These are phyloP conservation scores for Malurus alboscapulatus DNA, from an alignment of 2,113 vertebrate species.

Conservation along the genomic window DNA sequence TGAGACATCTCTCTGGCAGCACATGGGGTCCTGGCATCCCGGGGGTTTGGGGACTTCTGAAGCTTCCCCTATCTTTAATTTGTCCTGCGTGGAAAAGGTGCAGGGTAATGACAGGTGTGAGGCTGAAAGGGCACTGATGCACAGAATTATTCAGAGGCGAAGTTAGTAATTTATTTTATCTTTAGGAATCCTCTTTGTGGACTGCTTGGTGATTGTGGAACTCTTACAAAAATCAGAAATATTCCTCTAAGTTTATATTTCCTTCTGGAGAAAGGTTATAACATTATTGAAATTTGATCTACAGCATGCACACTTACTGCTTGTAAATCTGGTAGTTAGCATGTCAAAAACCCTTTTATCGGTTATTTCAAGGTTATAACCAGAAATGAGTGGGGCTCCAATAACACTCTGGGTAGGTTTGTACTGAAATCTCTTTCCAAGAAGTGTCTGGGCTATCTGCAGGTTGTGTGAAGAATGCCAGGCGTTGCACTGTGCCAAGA, in stretches of 20 bases:
- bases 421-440: background rate
- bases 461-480: background rate
- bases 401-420: background rate
- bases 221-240: background rate
- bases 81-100: background rate
- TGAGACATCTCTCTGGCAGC: conserved; percentile 20
- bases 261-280: background rate
- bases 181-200: background rate
- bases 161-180: background rate
- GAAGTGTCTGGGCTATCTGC: background rate
- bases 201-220: background rate
- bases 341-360: background rate
- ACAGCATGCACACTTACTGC: background rate
- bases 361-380: background rate
- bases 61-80: background rate
- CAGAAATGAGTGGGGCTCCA: background rate
- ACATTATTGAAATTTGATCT: background rate
- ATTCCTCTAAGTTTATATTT: background rate
- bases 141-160: background rate
- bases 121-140: background rate
- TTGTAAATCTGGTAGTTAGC: background rate
- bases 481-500: background rate
- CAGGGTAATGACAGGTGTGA: background rate
- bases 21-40: background rate
- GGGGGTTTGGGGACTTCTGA: background rate